A percentile compares a stretch with the other conserved stretches of the same genome.
phyloP scores from a whole-genome alignment of 2,888 invertebrate genomes.

The Platycheirus albimanus region DNA sequence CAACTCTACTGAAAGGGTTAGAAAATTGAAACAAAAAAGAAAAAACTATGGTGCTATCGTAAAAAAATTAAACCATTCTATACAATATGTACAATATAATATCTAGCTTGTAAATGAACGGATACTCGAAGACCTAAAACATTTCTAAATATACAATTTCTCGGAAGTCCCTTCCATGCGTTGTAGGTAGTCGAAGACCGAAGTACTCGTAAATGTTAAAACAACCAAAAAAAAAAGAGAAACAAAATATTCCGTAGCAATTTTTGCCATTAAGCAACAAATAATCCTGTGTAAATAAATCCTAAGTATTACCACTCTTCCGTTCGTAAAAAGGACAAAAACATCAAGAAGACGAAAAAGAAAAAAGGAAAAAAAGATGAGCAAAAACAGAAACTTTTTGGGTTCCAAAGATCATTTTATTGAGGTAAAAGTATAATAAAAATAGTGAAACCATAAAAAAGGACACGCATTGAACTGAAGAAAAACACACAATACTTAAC shows the following conservation, averaged over 20 bases:
- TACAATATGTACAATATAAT: too few species aligned
- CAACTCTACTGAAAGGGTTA: conserved; percentile 48
- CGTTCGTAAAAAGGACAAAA: conserved; percentile 45
- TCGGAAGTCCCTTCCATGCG: not conserved
- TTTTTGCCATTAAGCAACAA: conserved; percentile 55
- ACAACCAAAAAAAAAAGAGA: conserved; percentile 1
- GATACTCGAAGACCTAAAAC: not conserved
- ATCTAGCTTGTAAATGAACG: too few species aligned
- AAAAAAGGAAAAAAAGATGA: conserved; percentile 15
- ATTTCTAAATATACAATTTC: not conserved
- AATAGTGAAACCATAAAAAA: conserved; percentile 51
- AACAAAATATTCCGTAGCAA: conserved; percentile 1
- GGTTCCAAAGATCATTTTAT: conserved; percentile 47
- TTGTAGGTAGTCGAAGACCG: too few species aligned
- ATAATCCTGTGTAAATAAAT: conserved; percentile 67
- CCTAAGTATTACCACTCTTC: conserved; percentile 48
- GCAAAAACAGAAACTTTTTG: conserved; percentile 14
- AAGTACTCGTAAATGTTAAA: too few species aligned
- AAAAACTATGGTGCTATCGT: not conserved
- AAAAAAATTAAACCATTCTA: conserved; percentile 39
- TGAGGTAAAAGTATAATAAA: conserved; percentile 20
- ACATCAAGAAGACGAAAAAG: not conserved
- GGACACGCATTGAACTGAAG: conserved; percentile 45
- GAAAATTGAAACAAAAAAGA: not conserved
- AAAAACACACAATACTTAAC: conserved; percentile 66